Base-by-base conservation (phyloP, 2,888 invertebrate species). In the Kryphioiulus occultus region DNA sequence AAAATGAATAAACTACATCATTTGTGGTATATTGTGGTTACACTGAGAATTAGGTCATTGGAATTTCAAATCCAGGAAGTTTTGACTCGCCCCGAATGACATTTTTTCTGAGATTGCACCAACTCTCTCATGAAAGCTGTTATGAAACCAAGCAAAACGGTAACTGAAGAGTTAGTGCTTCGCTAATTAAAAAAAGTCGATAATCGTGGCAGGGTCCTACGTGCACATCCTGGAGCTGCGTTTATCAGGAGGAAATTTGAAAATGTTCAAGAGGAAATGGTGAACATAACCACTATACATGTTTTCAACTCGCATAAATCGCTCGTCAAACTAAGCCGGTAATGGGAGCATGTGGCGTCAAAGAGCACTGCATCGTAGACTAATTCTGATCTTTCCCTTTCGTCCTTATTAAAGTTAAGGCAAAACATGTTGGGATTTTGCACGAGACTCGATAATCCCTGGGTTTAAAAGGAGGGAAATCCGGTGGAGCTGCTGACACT, bases 151-250 rank as follows among this genome's bases (percentile, higher is more conserved):
- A 26, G 68, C 68, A 68, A 68, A 68, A 68, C 68, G 26, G 12
- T 68, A 68, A 68, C 68, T 68, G 26, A 12, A 68, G 68, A 68
- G 22, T 68, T 68, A 68, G 68, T 26, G 68, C 68, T 68, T 68
- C 26, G 26, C 68, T 68, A 68, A 68, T 68, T 68, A n/a, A n/a
- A n/a, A 68, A 68, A 68, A 68, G 68, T 68, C 68, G 68, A 68
- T 68, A 68, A 68, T 68, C 68, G 10, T 10, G 68, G 0, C 68
- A 17, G 0, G 15, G 68, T n/a, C 22, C 26, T 68, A 26, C 68
- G 68, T 68, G 68, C 68, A 12, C 26, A 68, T 68, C 22, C 26
- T 68, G n/a, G 26, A 68, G 22, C 68, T 10, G 26, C 22, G 68
- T 26, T 2, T 68, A 26, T 68, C 68, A 26, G 26, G 68, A 68